phyloP scores from a whole-genome alignment of 2,888 invertebrate genomes.

The Hydrotaea cyrtoneurina region DNA sequence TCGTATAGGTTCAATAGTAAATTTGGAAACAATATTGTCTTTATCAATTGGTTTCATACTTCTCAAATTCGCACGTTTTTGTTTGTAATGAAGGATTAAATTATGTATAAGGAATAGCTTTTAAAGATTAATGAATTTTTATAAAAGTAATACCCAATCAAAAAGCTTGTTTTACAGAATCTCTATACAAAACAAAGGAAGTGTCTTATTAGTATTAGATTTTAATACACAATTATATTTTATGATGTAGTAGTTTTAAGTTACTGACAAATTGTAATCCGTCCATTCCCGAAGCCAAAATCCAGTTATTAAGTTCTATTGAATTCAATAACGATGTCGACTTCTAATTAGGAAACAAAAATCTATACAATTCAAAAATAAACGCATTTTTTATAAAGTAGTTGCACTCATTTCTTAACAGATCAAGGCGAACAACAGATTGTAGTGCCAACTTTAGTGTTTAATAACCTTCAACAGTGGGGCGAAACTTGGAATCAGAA shows the following conservation, averaged over 20 bases:
- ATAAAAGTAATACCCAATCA: background rate
- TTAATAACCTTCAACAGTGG: too few relatives aligned
- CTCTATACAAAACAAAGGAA: constrained; percentile 23
- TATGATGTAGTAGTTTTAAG: constrained; percentile 8
- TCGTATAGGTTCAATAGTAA: constrained; percentile 50
- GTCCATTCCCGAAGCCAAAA: constrained; percentile 15
- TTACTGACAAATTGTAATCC: background rate
- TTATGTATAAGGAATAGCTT: too few relatives aligned
- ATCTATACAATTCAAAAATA: too few relatives aligned
- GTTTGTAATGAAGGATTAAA: too few relatives aligned
- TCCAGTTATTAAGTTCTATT: too few relatives aligned
- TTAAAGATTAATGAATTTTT: too few relatives aligned
- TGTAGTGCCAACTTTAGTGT: too few relatives aligned
- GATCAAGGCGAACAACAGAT: too few relatives aligned
- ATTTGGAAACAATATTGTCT: constrained; percentile 13
- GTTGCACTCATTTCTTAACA: too few relatives aligned
- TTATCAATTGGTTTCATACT: constrained; percentile 16
- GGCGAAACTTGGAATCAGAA: too few relatives aligned
- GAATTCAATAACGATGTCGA: constrained; percentile 22
- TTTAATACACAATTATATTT: constrained; percentile 32
- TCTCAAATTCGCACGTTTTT: constrained; percentile 36
- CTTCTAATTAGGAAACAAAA: too few relatives aligned
- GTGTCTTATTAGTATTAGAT: constrained; percentile 51
- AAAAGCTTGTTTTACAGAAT: constrained; percentile 25
- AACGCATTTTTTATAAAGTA: too few relatives aligned